These are phyloP conservation scores for Brachionus plicatilis DNA, from an alignment of 1,140 invertebrate species.

Conservation along the genomic window DNA sequence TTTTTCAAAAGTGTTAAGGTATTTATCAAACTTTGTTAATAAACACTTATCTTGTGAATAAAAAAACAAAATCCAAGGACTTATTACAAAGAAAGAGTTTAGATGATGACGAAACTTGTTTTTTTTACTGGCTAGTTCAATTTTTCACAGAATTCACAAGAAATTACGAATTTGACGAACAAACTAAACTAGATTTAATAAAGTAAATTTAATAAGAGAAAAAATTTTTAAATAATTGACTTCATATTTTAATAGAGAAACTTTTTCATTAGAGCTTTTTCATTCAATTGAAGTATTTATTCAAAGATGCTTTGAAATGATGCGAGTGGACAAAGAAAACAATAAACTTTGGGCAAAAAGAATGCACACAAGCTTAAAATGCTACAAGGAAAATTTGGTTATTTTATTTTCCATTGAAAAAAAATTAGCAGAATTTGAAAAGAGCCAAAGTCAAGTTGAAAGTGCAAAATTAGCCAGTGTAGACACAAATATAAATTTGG, in stretches of 20 bases:
- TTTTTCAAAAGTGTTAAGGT: slow-evolving; percentile 14
- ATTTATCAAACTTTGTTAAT: not conserved
- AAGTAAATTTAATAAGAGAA: not conserved
- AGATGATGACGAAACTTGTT: slow-evolving; percentile 25
- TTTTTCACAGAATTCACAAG: slow-evolving; percentile 23
- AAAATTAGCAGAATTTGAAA: not conserved
- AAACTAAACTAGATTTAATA: slow-evolving; percentile 19
- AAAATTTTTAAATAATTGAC: not conserved
- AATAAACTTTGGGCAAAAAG: slow-evolving; percentile 28
- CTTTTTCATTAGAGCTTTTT: slow-evolving; percentile 29
- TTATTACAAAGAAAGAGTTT: slow-evolving; percentile 19
- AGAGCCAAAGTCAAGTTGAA: not conserved
- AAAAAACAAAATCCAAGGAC: not conserved
- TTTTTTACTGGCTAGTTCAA: slow-evolving; percentile 15
- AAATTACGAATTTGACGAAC: slow-evolving; percentile 4
- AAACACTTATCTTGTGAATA: not conserved
- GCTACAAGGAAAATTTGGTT: slow-evolving; percentile 34
- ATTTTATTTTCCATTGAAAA: slow-evolving; percentile 5
- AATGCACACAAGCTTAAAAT: slow-evolving; percentile 32
- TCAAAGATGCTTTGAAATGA: slow-evolving; percentile 35
- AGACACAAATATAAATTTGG: not conserved
- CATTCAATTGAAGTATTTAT: slow-evolving; percentile 38
- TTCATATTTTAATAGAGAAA: not conserved
- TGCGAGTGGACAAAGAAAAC: slow-evolving; percentile 24
- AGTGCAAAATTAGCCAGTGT: not conserved